These are phyloP conservation scores for Phymanthus crucifer DNA, from an alignment of 92 coral and sea anemone genomes.

Conservation along the genomic window DNA sequence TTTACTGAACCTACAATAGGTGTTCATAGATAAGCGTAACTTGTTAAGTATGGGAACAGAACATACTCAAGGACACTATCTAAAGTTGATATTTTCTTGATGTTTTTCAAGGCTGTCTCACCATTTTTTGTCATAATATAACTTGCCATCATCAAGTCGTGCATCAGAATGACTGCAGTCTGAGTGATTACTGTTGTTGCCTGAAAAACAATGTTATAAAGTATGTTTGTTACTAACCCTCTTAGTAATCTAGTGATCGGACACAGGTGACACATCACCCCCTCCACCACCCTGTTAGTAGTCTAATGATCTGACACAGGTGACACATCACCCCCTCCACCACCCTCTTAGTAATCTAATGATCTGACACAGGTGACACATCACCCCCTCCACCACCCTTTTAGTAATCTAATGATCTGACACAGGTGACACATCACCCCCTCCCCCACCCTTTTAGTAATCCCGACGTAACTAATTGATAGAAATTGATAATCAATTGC, in stretches of 20 bases:
- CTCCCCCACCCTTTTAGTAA: neutral
- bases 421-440: constrained; percentile 28
- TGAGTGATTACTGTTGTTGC: constrained; percentile 62
- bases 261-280: neutral
- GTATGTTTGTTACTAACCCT: neutral
- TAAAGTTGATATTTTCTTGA: neutral
- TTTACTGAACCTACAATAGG: constrained; percentile 75
- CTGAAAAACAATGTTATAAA: constrained; percentile 21
- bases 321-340: constrained; percentile 11
- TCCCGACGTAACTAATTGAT: too few species aligned
- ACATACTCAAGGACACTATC: neutral
- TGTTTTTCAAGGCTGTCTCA: constrained; percentile 27
- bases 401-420: constrained; percentile 19
- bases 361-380: constrained; percentile 40
- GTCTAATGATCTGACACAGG: neutral
- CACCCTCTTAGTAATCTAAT: constrained; percentile 10
- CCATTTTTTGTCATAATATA: constrained; percentile 94
- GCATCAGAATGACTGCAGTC: constrained; percentile 60
- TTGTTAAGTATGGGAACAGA: too few species aligned
- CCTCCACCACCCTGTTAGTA: neutral
- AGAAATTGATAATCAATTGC: too few species aligned
- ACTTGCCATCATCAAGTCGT: constrained; percentile 94
- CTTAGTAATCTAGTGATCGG: neutral
- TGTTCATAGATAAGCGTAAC: neutral
- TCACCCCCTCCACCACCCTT: constrained; percentile 12